Conservation (phyloP, 53 echinoderm and acorn worm species). For the Paracentrotus lividus region DNA sequence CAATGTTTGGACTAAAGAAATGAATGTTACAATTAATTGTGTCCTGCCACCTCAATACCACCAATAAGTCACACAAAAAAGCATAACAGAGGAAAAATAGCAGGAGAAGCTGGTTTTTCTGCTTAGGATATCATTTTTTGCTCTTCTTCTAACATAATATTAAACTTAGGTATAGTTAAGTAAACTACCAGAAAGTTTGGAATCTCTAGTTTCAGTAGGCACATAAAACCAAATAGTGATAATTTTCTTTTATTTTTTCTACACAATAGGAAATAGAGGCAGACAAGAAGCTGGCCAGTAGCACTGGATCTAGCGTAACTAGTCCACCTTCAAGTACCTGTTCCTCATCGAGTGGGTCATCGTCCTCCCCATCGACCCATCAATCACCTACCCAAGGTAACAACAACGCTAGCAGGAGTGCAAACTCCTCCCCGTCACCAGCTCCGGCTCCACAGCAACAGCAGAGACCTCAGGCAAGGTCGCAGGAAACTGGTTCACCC, state of each 20-base stretch:
- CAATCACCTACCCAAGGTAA: slow-evolving; percentile 20
- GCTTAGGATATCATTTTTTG: too few relatives aligned
- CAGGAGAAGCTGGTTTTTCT: too few relatives aligned
- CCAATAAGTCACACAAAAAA: too few relatives aligned
- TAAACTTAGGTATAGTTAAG: too few relatives aligned
- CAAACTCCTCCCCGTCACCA: slow-evolving; percentile 58
- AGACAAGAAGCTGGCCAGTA: slow-evolving; percentile 74
- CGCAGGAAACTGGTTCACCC: background rate
- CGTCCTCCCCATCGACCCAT: background rate
- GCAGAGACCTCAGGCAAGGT: slow-evolving; percentile 19
- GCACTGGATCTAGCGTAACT: slow-evolving; percentile 67
- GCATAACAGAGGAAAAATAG: too few relatives aligned
- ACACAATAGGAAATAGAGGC: slow-evolving; percentile 80
- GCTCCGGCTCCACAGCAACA: slow-evolving; percentile 69
- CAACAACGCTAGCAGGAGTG: slow-evolving; percentile 57
- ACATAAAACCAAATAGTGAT: too few relatives aligned
- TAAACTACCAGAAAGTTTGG: too few relatives aligned
- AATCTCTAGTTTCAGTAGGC: too few relatives aligned
- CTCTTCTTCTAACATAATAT: too few relatives aligned
- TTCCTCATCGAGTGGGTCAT: slow-evolving; percentile 22
- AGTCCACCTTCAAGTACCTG: slow-evolving; percentile 71
- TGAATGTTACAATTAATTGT: too few relatives aligned
- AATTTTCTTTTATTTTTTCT: background rate
- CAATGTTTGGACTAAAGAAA: too few relatives aligned
- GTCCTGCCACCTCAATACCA: too few relatives aligned